Base-by-base conservation (phyloP, 1,140 invertebrate genomes). In the Nebria ingens region DNA sequence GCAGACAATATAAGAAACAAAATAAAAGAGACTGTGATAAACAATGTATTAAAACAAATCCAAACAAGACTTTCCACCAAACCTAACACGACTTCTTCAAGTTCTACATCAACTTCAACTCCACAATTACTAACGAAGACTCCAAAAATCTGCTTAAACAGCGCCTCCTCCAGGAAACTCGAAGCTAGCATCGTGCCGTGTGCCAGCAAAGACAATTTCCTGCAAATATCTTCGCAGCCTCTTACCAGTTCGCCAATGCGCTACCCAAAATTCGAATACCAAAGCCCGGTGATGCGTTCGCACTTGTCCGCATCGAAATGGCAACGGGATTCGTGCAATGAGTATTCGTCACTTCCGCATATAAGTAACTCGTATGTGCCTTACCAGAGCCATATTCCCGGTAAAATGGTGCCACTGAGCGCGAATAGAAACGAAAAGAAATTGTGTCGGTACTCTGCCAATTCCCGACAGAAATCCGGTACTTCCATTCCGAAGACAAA, bases 1-100 rank as follows among this genome's bases (percentile, higher is more conserved):
- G 25, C 25, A 12, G 17, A 9, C 9, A 45, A 45, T 45, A 45
- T 17, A 45, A 45, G 4, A 45, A 45, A 45, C 17, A 4, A 45
- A 12, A 45, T 45, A 12, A 45, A 45, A 45, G 40, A 45, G 17
- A 45, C 40, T 45, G 40, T 45, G 40, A 45, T 45, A 45, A 45
- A 45, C 17, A 45, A 17, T 17, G 17, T 45, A 45, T 9, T 45
- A 17, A 45, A 45, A 45, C 9, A 45, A 17, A 17, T 45, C 4
- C 6, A 17, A 3, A 45, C 9, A 45, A 45, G 17, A 17, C 25
- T 9, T 34, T 34, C 25, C 25, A 6, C 6, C n/a, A n/a, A n/a
- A n/a, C n/a, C n/a, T n/a, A n/a, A n/a, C n/a, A n/a, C n/a, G n/a
- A n/a, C n/a, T n/a, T n/a, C n/a, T n/a, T n/a, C n/a, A n/a, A n/a